Conservation (phyloP, 1,140 invertebrate genomes). For the Harpegnathos saltator region DNA sequence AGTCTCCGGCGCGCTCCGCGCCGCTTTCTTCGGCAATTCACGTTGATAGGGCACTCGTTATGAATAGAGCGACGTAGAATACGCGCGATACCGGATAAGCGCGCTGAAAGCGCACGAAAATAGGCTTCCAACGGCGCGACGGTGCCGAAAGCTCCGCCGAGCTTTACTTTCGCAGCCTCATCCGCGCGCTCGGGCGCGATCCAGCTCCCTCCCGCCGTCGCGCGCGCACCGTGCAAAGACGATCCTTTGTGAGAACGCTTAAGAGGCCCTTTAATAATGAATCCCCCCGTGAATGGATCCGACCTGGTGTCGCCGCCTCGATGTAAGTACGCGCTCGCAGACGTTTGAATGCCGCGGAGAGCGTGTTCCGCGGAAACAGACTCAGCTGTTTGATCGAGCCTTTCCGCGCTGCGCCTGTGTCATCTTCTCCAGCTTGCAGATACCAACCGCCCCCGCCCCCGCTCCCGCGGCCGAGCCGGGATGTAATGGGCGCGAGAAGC, state of each 20-base stretch:
- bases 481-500: not conserved
- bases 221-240: conserved; percentile 43
- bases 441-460: too few species aligned
- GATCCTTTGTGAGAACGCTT: conserved; percentile 39
- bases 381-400: conserved; percentile 52
- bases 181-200: too few species aligned
- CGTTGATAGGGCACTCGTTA: conserved; percentile 21
- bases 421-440: not conserved
- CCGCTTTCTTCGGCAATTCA: conserved; percentile 48
- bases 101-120: conserved; percentile 63
- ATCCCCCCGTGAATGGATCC: conserved; percentile 44
- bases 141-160: conserved; percentile 9
- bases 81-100: conserved; percentile 35
- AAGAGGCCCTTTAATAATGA: conserved; percentile 68
- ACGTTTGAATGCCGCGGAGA: conserved; percentile 42
- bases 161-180: conserved; percentile 6
- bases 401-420: not conserved
- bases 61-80: conserved; percentile 59
- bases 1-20: not conserved
- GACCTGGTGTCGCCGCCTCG: not conserved
- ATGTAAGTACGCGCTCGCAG: conserved; percentile 29
- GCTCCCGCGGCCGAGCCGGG: conserved; percentile 2
- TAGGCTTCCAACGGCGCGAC: conserved; percentile 32
- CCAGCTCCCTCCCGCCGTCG: too few species aligned
- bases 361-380: conserved; percentile 50